These are phyloP conservation scores for Catharus bicknelli DNA, from an alignment of 2,113 vertebrate species.

Conservation along the genomic window DNA sequence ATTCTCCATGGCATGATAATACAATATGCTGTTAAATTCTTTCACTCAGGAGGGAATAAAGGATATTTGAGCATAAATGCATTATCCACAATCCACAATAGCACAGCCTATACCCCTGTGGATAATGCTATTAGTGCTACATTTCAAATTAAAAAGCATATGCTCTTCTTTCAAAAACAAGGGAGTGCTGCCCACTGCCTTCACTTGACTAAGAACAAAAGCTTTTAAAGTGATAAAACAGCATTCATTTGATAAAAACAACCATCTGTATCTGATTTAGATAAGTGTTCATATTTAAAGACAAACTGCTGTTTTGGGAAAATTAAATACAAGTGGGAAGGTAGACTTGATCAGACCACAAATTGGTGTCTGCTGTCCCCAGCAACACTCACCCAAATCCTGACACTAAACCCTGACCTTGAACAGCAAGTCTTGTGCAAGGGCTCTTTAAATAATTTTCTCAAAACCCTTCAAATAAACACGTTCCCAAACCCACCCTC, in stretches of 20 bases:
- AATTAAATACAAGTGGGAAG: slow-evolving; percentile 40
- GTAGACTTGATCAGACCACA: slow-evolving; percentile 3
- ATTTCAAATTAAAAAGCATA: slow-evolving; percentile 81
- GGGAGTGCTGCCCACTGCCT: slow-evolving; percentile 69
- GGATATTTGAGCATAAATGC: slow-evolving; percentile 72
- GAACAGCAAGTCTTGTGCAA: background rate
- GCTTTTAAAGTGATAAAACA: slow-evolving; percentile 78
- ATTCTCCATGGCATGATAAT: slow-evolving; percentile 59
- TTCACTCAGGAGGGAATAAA: slow-evolving; percentile 69
- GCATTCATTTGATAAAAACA: slow-evolving; percentile 70
- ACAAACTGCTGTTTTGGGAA: slow-evolving; percentile 49
- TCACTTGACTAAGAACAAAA: slow-evolving; percentile 76
- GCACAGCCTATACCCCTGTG: slow-evolving; percentile 65
- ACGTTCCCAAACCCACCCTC: background rate
- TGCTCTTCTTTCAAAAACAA: slow-evolving; percentile 65
- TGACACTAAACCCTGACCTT: slow-evolving; percentile 16
- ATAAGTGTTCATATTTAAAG: slow-evolving; percentile 63
- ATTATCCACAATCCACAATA: slow-evolving; percentile 71
- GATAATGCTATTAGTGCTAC: slow-evolving; percentile 75
- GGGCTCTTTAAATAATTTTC: background rate
- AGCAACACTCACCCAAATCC: background rate
- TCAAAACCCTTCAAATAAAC: background rate
- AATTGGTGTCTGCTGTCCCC: background rate
- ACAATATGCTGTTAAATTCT: slow-evolving; percentile 66
- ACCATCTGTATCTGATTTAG: slow-evolving; percentile 75